Conservation (phyloP, 2,888 invertebrate genomes). For the Penaeus monodon region DNA sequence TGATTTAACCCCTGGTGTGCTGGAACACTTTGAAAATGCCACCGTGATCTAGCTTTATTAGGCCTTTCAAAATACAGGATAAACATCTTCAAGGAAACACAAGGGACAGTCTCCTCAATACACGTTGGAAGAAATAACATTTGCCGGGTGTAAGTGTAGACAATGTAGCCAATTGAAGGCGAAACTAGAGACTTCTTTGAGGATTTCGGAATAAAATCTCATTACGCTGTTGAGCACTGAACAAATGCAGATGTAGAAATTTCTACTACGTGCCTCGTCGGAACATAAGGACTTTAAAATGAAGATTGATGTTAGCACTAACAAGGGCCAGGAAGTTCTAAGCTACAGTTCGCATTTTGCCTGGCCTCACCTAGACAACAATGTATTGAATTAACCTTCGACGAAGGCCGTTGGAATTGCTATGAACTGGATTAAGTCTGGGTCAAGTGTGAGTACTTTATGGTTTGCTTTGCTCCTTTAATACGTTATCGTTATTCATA, state of each 20-base stretch:
- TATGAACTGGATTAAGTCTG: slow-evolving; percentile 65
- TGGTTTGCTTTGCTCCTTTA: no score
- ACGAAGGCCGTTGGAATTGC: slow-evolving; percentile 65
- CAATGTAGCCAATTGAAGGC: slow-evolving; percentile 74
- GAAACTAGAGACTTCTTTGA: slow-evolving; percentile 66
- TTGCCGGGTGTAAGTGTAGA: slow-evolving; percentile 28
- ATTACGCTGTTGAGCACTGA: slow-evolving; percentile 67
- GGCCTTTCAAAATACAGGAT: slow-evolving; percentile 76
- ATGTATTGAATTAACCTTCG: slow-evolving; percentile 65
- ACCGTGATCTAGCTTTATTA: slow-evolving; percentile 81
- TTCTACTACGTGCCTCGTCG: slow-evolving; percentile 65
- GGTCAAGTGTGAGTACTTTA: slow-evolving; percentile 65
- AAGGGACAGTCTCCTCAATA: slow-evolving; percentile 76
- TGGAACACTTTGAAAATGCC: slow-evolving; percentile 76
- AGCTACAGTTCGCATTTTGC: slow-evolving; percentile 66
- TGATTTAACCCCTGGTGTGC: slow-evolving; percentile 68
- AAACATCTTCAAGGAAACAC: slow-evolving; percentile 78
- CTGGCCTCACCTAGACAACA: slow-evolving; percentile 66
- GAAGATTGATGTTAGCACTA: slow-evolving; percentile 64
- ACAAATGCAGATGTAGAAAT: slow-evolving; percentile 47
- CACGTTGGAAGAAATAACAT: slow-evolving; percentile 69
- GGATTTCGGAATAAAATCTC: slow-evolving; percentile 67
- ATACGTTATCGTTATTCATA: no score
- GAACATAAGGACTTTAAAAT: slow-evolving; percentile 67
- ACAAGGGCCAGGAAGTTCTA: slow-evolving; percentile 54